phyloP scores from a whole-genome alignment of 2,888 invertebrate genomes.

The Capitulum mitella region DNA sequence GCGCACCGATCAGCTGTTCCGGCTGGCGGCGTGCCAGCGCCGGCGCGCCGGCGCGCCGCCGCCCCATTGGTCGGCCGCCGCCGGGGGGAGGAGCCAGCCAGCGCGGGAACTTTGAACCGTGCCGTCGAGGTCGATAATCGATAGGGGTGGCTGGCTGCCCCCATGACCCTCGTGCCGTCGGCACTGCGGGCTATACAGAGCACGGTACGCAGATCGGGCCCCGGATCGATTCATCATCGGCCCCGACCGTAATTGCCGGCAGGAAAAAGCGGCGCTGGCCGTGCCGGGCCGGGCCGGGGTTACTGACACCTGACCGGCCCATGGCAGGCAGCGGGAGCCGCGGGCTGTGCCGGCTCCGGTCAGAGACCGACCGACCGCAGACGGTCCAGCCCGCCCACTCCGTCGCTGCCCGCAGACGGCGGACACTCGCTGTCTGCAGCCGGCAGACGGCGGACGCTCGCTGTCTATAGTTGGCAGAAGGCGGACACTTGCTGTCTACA shows the following conservation, averaged over 20 bases:
- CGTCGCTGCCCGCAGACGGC: not conserved
- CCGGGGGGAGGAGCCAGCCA: not conserved
- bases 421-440: no score
- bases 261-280: not conserved
- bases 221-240: not conserved
- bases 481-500: no score
- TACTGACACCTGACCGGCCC: no score
- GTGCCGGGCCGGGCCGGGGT: not conserved
- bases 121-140: conserved; percentile 23
- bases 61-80: not conserved
- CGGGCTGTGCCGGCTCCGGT: not conserved
- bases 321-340: no score
- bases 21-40: not conserved
- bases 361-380: no score
- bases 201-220: no score
- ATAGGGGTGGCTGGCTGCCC: conserved; percentile 1
- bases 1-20: conserved; percentile 14
- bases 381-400: no score
- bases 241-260: not conserved
- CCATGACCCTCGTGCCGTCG: not conserved
- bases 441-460: no score
- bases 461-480: no score
- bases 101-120: conserved; percentile 16
- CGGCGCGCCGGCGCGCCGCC: no score
- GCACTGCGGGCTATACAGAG: no score